A percentile compares a stretch with the other conserved stretches of the same genome.
phyloP scores from a whole-genome alignment of 2,113 vertebrate genomes.

The Tragulus kanchil region DNA sequence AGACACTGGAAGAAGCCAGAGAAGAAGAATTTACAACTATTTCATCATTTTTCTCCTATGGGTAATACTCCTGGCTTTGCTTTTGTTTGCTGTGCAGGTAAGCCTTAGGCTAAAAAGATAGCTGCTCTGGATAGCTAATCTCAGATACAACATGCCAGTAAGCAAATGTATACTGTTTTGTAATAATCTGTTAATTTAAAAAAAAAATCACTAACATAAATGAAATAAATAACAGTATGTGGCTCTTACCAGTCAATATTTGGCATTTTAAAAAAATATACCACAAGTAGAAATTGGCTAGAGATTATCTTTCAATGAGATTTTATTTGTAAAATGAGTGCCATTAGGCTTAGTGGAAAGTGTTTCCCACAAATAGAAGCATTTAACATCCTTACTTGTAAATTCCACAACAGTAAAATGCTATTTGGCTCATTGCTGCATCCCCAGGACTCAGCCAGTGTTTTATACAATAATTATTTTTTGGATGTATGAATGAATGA shows the following conservation, averaged over 20 bases:
- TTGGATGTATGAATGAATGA: neutral
- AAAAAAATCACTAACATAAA: neutral
- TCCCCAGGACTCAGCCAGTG: neutral
- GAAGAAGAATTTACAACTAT: neutral
- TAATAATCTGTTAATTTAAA: neutral
- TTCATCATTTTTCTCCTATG: neutral
- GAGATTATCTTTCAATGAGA: neutral
- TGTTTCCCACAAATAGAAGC: neutral
- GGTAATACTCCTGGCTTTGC: neutral
- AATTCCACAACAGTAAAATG: neutral
- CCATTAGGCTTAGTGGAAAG: neutral
- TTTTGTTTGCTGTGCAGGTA: neutral
- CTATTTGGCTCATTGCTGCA: neutral
- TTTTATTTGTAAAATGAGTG: slow-evolving; percentile 38
- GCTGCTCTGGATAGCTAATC: neutral
- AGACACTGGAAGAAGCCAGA: neutral
- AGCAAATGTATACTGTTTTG: neutral
- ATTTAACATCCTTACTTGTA: neutral
- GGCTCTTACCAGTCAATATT: neutral
- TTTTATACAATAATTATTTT: neutral
- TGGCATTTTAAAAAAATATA: slow-evolving; percentile 45
- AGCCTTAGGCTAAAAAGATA: neutral
- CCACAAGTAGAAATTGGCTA: slow-evolving; percentile 1
- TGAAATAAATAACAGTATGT: slow-evolving; percentile 19
- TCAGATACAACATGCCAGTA: neutral